Evolutionary conservation across 2,113 vertebrate species (phyloP).

Genomic region (Charadrius vociferus): DNA sequence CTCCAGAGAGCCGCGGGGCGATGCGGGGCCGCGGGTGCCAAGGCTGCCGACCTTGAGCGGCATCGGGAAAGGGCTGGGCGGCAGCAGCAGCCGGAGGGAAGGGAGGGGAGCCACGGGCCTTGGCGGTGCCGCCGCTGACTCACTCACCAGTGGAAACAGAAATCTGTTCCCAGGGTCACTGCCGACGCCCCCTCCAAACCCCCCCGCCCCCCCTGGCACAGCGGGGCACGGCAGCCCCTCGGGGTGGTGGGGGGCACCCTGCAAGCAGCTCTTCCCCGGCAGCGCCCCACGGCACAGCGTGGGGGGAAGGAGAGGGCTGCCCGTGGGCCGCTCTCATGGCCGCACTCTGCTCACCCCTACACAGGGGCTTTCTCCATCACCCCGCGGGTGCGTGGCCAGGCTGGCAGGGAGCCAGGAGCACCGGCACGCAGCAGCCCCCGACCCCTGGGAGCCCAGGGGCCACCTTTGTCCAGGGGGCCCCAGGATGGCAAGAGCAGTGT

Average conservation of each 20-base stretch:
- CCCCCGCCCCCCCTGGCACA: background rate
- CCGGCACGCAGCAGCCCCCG: background rate
- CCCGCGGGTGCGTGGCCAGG: accelerated
- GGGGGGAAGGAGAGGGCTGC: background rate
- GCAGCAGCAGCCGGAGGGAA: background rate
- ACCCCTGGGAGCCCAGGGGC: background rate
- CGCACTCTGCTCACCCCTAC: accelerated
- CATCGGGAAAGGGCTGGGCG: background rate
- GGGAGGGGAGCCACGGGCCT: background rate
- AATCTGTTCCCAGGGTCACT: background rate
- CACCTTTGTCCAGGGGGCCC: background rate
- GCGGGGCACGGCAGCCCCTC: accelerated
- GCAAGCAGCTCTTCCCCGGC: background rate
- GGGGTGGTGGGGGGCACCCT: background rate
- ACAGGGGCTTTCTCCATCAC: background rate
- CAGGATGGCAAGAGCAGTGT: accelerated
- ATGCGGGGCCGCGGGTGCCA: background rate
- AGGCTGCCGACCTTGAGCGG: background rate
- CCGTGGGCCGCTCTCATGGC: accelerated
- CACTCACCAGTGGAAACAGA: slow-evolving; percentile 18
- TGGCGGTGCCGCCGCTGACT: background rate
- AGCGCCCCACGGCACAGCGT: accelerated
- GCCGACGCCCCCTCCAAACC: background rate
- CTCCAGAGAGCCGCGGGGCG: background rate
- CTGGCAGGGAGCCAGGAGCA: background rate